Percentiles rank a stretch among this genome's conserved stretches.
Evolutionary conservation across 2,888 invertebrate species (phyloP).

Genomic region (Eremobia ochroleuca): DNA sequence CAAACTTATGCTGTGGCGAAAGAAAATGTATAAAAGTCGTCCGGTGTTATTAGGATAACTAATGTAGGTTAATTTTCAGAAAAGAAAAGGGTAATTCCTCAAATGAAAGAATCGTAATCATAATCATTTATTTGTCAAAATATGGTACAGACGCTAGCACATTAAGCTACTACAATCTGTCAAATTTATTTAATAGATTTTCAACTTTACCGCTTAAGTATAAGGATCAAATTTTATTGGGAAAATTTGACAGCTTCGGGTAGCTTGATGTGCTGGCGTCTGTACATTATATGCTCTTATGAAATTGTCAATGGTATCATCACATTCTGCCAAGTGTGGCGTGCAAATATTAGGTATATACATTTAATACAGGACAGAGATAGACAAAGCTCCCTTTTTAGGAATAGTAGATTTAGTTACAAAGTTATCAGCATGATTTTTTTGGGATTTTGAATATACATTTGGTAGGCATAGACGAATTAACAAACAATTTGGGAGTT

Average conservation of each 20-base stretch:
- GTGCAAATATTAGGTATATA: neutral
- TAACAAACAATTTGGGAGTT: neutral
- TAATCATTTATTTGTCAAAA: neutral
- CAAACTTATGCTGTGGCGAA: slow-evolving; percentile 23
- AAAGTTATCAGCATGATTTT: slow-evolving; percentile 11
- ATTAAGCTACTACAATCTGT: no score
- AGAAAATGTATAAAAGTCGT: slow-evolving; percentile 19
- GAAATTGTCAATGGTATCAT: neutral
- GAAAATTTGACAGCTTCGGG: no score
- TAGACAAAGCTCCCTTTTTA: slow-evolving; percentile 15
- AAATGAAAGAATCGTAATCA: slow-evolving; percentile 9
- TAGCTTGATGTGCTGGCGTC: no score
- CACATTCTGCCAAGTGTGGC: neutral
- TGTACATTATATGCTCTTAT: neutral
- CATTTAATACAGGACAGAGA: neutral
- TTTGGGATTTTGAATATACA: neutral
- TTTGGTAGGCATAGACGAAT: neutral
- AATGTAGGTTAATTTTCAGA: slow-evolving; percentile 16
- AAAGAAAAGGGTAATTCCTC: slow-evolving; percentile 6
- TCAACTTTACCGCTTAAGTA: no score
- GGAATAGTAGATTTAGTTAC: slow-evolving; percentile 7
- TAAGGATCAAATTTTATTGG: no score
- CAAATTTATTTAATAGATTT: no score
- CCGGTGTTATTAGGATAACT: slow-evolving; percentile 25
- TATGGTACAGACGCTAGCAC: no score